phyloP scores from a whole-genome alignment of 2,888 invertebrate genomes.

The Pollenia griseotomentosa region DNA sequence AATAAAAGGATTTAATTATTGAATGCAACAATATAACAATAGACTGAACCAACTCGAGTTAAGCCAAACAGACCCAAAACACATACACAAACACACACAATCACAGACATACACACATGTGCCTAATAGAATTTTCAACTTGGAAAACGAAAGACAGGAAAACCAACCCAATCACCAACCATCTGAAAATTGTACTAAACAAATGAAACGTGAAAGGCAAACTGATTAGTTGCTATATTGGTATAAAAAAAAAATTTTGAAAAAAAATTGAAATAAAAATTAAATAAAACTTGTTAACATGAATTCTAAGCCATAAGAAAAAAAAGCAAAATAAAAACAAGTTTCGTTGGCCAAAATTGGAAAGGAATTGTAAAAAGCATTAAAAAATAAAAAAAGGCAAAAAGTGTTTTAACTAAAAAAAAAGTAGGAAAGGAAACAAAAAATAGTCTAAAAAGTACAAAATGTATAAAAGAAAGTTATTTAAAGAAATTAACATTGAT shows the following conservation, averaged over 20 bases:
- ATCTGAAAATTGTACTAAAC: conserved; percentile 31
- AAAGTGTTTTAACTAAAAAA: no score
- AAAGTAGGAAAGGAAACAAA: no score
- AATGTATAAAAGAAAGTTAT: no score
- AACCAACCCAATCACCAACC: conserved; percentile 13
- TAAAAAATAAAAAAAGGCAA: background rate
- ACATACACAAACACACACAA: background rate
- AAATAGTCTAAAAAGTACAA: no score
- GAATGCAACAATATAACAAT: conserved; percentile 69
- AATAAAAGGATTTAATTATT: conserved; percentile 74
- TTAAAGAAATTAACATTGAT: no score
- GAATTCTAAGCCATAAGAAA: conserved; percentile 28
- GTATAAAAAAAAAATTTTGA: conserved; percentile 2
- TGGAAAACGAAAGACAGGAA: conserved; percentile 60
- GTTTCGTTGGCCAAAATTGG: conserved; percentile 19
- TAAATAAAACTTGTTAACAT: conserved; percentile 63
- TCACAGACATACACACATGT: background rate
- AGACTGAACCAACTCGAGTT: conserved; percentile 38
- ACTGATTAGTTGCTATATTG: conserved; percentile 60
- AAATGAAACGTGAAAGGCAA: conserved; percentile 68
- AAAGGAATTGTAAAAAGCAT: background rate
- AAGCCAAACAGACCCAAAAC: conserved; percentile 18
- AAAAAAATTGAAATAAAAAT: conserved; percentile 45
- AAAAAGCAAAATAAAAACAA: conserved; percentile 13
- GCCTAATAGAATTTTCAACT: conserved; percentile 56